Conservation (phyloP, 2,888 invertebrate species). For the Cinara cedri region DNA sequence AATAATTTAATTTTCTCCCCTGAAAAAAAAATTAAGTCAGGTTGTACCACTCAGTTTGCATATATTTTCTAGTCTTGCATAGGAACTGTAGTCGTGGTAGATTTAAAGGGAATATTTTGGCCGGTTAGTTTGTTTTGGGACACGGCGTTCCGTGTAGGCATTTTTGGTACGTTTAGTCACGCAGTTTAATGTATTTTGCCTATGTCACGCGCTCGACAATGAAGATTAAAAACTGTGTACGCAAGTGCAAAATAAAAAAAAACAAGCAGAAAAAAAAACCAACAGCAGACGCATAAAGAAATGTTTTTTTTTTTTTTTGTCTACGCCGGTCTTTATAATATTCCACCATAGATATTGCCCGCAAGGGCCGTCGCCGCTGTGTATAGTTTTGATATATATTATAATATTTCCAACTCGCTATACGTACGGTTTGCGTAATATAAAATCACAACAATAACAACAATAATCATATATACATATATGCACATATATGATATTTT, state of each 20-base stretch:
- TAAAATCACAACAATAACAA: no score
- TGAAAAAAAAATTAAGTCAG: no score
- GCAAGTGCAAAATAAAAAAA: background rate
- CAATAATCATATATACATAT: background rate
- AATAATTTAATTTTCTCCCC: no score
- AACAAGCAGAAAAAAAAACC: background rate
- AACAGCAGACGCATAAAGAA: background rate
- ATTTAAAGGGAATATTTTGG: no score
- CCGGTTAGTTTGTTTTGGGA: background rate
- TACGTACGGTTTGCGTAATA: no score
- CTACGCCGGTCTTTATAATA: background rate
- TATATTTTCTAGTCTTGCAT: no score
- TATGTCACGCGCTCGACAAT: background rate
- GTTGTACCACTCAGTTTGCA: no score
- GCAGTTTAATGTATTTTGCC: constrained; percentile 7
- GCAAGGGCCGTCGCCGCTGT: background rate
- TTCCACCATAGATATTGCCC: background rate
- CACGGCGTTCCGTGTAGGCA: constrained; percentile 23
- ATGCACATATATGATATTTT: no score
- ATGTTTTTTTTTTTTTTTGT: background rate
- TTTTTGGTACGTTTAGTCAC: background rate
- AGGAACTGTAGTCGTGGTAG: no score
- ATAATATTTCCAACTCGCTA: background rate
- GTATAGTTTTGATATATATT: constrained; percentile 20
- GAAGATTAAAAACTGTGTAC: constrained; percentile 16